Conservation (phyloP, 2,113 vertebrate genomes). For the Bos taurus region DNA sequence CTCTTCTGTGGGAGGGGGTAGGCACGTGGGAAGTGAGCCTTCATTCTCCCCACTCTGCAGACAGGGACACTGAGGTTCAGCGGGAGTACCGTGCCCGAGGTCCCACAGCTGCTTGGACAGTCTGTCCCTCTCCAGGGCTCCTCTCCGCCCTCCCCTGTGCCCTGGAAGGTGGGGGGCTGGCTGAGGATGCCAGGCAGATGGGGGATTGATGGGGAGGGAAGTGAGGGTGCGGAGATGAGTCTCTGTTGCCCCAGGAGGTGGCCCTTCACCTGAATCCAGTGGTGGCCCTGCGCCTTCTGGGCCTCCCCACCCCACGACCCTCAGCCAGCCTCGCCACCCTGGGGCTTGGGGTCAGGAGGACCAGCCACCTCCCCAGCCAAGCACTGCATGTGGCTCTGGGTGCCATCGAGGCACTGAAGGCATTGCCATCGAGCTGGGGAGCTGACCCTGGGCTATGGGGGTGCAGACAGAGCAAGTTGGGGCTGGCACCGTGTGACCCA, state of each 20-base stretch:
- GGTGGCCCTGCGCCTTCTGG: neutral
- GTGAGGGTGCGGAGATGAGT: rapidly evolving
- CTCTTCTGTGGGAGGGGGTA: neutral
- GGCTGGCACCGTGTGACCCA: rapidly evolving
- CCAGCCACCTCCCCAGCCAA: neutral
- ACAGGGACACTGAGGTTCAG: neutral
- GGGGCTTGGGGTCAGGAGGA: neutral
- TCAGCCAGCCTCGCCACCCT: neutral
- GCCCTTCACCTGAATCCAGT: neutral
- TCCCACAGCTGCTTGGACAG: neutral
- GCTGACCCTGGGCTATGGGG: rapidly evolving
- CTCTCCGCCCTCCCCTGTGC: neutral
- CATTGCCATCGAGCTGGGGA: neutral
- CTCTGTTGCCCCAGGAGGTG: neutral
- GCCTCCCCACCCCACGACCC: neutral
- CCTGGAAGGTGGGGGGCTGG: neutral
- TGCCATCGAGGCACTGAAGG: rapidly evolving
- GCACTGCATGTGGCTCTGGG: neutral
- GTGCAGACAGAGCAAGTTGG: neutral
- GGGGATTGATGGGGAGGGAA: neutral
- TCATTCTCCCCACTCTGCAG: neutral
- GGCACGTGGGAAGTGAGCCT: too few species aligned
- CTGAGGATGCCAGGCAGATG: neutral
- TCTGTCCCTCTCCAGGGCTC: neutral
- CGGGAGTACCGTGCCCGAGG: rapidly evolving